These are phyloP conservation scores for Saccostrea echinata DNA, from an alignment of 1,140 invertebrate species.

Conservation along the genomic window DNA sequence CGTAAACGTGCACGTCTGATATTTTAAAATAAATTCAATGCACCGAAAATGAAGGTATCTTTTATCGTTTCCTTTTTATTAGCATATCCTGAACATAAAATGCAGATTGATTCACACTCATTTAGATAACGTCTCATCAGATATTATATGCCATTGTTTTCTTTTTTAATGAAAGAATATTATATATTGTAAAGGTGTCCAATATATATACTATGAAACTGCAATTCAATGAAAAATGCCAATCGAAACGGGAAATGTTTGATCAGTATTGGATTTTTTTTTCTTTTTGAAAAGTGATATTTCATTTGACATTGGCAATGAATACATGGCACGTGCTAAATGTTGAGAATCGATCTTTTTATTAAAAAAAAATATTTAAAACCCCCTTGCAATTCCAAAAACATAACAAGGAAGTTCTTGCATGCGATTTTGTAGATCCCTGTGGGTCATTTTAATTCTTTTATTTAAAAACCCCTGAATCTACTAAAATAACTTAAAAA, in stretches of 20 bases:
- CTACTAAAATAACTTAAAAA: not conserved
- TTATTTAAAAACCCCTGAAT: not conserved
- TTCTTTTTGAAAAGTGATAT: not conserved
- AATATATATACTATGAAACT: not conserved
- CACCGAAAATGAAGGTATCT: too few relatives aligned
- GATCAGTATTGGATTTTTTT: not conserved
- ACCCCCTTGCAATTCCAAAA: not conserved
- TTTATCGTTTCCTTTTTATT: too few relatives aligned
- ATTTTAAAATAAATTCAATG: too few relatives aligned
- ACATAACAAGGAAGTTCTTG: not conserved
- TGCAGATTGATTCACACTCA: too few relatives aligned
- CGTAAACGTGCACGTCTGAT: too few relatives aligned
- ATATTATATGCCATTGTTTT: too few relatives aligned
- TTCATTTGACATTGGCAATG: not conserved
- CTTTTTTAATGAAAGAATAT: too few relatives aligned
- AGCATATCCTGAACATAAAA: too few relatives aligned
- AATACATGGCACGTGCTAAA: not conserved
- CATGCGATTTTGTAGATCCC: not conserved
- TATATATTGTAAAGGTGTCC: too few relatives aligned
- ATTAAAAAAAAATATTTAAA: not conserved
- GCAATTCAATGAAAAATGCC: not conserved
- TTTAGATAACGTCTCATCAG: too few relatives aligned
- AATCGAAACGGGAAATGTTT: not conserved
- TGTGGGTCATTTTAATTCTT: not conserved
- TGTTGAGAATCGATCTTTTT: not conserved